Base-by-base conservation (phyloP, 2,888 invertebrate genomes). In the Agelastica alni region DNA sequence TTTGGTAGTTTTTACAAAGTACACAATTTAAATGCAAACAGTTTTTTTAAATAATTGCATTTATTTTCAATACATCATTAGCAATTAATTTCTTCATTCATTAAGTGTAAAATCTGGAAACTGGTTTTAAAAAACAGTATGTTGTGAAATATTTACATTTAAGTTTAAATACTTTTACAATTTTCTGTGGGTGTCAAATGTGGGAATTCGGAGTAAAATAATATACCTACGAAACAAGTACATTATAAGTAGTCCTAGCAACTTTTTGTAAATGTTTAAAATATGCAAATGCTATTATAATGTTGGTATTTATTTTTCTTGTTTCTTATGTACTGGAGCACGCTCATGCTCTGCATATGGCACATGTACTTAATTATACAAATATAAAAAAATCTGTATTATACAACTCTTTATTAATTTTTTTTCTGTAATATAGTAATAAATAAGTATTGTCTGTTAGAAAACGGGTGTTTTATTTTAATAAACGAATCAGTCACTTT, bases 371-470 rank as follows among this genome's bases (percentile, higher is more conserved):
- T 71, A 71, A 66, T 66, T 66, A 69, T 66, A 66, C 65, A 68
- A 56, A 54, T 71, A 70, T 73, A 72, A 70, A 70, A 63, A 66
- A 58, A 55, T 57, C 57, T 72, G 72, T 73, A 72, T 71, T 71
- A 72, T 74, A 71, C 66, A 65, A 60, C 43, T 59, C 59, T 59
- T 62, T 63, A 56, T 56, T 59, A 54, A 62, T 67, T 63, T 68
- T 69, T 70, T 63, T 67, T 68, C 66, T 73, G 73, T 73, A 73
- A 70, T 70, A 72, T 72, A 73, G 70, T 70, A 71, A 69, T 72
- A 72, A 70, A 74, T 73, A 73, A 72, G 70, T 73, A 73, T 74
- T 73, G 70, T 71, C 73, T 74, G 74, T 75, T 75, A 46, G 52
- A 46, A 20, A 28, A 22, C 12, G 20, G 3, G 18, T 12, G 9